A percentile compares a stretch with the other conserved stretches of the same genome.
These are phyloP conservation scores for Caprella mutica DNA, from an alignment of 2,888 invertebrate genomes.

Conservation along the genomic window DNA sequence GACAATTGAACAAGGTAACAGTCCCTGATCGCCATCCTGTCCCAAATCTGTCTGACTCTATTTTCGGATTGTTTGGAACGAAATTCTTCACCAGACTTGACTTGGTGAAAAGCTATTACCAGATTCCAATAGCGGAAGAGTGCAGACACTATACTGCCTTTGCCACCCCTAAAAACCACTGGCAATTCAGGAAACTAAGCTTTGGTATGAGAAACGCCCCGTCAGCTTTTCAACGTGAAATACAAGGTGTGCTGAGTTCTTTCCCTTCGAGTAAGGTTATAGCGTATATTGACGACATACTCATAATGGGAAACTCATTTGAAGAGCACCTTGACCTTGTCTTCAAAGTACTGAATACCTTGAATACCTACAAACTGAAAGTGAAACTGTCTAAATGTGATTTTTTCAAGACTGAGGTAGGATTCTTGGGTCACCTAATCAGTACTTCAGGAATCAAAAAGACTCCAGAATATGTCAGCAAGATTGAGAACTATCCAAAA, in stretches of 20 bases:
- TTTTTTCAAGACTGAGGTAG: neutral
- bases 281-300: neutral
- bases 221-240: neutral
- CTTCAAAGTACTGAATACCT: neutral
- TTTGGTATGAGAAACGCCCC: neutral
- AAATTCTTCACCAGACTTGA: slow-evolving; percentile 8
- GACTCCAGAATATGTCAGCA: neutral
- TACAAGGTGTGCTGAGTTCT: neutral
- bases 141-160: neutral
- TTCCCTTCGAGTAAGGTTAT: neutral
- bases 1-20: neutral
- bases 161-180: neutral
- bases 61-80: slow-evolving; percentile 2
- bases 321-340: neutral
- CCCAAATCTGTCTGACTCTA: neutral
- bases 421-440: neutral
- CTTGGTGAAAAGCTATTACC: neutral
- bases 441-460: neutral
- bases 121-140: neutral
- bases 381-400: neutral
- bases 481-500: neutral
- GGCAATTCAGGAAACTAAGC: neutral
- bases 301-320: neutral
- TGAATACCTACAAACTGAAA: neutral
- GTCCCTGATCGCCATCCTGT: neutral